Evolutionary conservation across 1,140 invertebrate genomes (phyloP).

Genomic region (Laupala kohalensis): DNA sequence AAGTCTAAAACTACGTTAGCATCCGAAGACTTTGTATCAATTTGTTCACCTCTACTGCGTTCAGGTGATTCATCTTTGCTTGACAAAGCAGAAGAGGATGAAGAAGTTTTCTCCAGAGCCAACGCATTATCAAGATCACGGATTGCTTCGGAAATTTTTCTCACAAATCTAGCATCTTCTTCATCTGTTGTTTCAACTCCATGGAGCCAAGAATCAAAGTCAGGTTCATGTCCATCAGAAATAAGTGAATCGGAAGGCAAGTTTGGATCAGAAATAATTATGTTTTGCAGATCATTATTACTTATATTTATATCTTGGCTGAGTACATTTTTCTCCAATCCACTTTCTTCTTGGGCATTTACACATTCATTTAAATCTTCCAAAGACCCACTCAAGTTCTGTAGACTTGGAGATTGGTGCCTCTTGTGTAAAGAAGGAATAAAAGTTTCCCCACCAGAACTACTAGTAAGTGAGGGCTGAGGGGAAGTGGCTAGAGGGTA

Average conservation of each 20-base stretch:
- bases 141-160: conserved; percentile 47
- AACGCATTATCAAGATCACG: conserved; percentile 48
- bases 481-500: conserved; percentile 17
- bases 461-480: conserved; percentile 20
- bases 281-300: neutral
- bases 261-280: no score
- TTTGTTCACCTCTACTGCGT: conserved; percentile 29
- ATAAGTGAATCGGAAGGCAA: no score
- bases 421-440: conserved; percentile 4
- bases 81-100: conserved; percentile 27
- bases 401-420: conserved; percentile 33
- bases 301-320: neutral
- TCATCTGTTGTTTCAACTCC: conserved; percentile 38
- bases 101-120: conserved; percentile 43
- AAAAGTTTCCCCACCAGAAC: conserved; percentile 19
- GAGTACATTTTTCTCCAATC: conserved; percentile 25
- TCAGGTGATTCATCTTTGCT: conserved; percentile 24
- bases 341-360: conserved; percentile 24
- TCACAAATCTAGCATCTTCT: conserved; percentile 37
- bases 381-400: conserved; percentile 35
- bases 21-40: conserved; percentile 6
- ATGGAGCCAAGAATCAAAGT: conserved; percentile 40
- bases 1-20: conserved; percentile 23
- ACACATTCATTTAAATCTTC: conserved; percentile 25
- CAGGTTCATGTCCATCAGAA: conserved; percentile 6